Evolutionary conservation across 2,888 invertebrate species (phyloP), one percentile per base, ranked within the genome.

Genomic region (Eupithecia subumbrata): DNA sequence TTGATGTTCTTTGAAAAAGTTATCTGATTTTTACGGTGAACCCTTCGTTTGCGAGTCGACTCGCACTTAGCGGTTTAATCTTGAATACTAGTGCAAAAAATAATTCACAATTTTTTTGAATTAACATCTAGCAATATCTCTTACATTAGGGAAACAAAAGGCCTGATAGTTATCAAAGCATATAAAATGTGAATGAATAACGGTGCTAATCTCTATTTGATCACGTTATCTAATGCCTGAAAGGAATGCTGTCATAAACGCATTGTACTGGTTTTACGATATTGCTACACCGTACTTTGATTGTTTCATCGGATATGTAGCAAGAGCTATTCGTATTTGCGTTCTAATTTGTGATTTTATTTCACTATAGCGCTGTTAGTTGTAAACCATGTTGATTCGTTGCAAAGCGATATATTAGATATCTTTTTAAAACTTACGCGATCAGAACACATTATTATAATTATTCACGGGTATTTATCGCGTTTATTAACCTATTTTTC

Each of bases 161-260:
- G 48, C 18, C 48, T 48, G 48, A 48, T 18, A 48, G 48, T 8
- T 52, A 2, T 8, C 48, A n/a, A n/a, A 56, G n/a, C 12, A 56
- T 56, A 56, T 48, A 48, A 18, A 48, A 48, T 18, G 16, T 7
- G 16, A 48, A 48, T 48, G 48, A 48, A 48, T 48, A n/a, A 48
- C n/a, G 5, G n/a, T 5, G 48, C 18, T 48, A n/a, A 48, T 48
- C 48, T 34, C 18, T 64, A 64, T 64, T 64, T 64, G 64, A 64
- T 64, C 30, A 68, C 70, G 67, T 75, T 76, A 79, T 79, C 76
- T 56, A 34, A 43, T 71, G n/a, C 69, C 69, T 72, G 72, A 75
- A 76, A 73, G 70, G 56, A 72, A 70, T 63, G 69, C n/a, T 66
- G 69, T 74, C 73, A 45, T 75, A 74, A 60, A 64, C 67, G 48